Conservation (phyloP, 2,113 vertebrate species). For the Empidonax traillii region DNA sequence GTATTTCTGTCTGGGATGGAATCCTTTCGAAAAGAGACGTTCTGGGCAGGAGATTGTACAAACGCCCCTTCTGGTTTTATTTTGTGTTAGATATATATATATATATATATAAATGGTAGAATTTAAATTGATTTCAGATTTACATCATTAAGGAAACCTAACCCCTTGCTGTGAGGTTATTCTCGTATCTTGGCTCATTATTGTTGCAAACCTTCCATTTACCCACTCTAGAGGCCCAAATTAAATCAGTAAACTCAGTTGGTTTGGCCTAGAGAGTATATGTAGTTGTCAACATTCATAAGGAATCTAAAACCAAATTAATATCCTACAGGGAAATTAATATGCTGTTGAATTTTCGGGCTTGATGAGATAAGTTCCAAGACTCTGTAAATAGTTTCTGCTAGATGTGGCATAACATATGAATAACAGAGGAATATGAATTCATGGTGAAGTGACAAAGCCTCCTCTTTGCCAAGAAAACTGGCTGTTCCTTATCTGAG, state of each 20-base stretch:
- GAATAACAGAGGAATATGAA: not conserved
- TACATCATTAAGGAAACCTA: constrained; percentile 5
- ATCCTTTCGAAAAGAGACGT: not conserved
- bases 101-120: not conserved
- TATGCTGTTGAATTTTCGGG: constrained; percentile 3
- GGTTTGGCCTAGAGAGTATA: constrained; percentile 7
- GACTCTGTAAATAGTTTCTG: not conserved
- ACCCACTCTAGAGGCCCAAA: constrained; percentile 17
- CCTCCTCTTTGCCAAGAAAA: not conserved
- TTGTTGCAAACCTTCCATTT: not conserved
- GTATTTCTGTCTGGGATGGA: not conserved
- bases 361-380: constrained; percentile 8
- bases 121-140: not conserved
- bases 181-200: constrained; percentile 5
- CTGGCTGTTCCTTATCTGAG: not conserved
- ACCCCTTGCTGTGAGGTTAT: not conserved
- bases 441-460: not conserved
- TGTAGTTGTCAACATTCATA: constrained; percentile 34
- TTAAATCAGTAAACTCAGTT: constrained; percentile 53
- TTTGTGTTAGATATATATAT: not conserved
- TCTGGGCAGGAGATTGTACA: not conserved
- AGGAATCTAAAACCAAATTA: constrained; percentile 11
- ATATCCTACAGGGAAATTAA: constrained; percentile 27
- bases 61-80: not conserved
- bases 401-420: not conserved